A percentile compares a stretch with the other conserved stretches of the same genome.
These are phyloP conservation scores for Drosophila dunni DNA, from an alignment of 1,140 invertebrate species.

Conservation along the genomic window DNA sequence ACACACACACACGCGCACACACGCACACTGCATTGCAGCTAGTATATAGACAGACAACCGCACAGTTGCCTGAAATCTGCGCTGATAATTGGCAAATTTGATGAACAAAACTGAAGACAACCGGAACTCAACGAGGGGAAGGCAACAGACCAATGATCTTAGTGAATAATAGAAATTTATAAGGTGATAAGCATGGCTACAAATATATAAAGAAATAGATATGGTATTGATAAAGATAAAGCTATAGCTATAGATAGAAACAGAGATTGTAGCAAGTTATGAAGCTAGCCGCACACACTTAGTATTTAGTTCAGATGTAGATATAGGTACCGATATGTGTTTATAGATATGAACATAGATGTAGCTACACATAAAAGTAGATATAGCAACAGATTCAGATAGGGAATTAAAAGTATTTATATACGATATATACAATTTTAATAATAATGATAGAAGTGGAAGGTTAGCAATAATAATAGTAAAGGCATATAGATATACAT, in stretches of 20 bases:
- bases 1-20: constrained; percentile 1
- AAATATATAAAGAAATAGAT: no score
- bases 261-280: neutral
- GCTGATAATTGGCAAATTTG: constrained; percentile 26
- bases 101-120: neutral
- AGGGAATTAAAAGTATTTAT: constrained; percentile 7
- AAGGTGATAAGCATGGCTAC: no score
- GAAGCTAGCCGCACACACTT: neutral
- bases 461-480: no score
- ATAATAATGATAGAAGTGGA: neutral
- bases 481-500: constrained; percentile 5
- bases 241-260: constrained; percentile 4
- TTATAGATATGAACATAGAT: neutral
- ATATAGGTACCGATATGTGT: neutral
- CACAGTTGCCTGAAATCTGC: constrained; percentile 1
- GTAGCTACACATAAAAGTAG: neutral
- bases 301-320: neutral
- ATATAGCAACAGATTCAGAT: neutral
- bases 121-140: constrained; percentile 8
- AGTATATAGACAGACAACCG: constrained; percentile 5
- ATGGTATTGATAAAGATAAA: neutral
- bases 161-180: neutral
- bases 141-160: constrained; percentile 3
- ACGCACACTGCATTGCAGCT: neutral
- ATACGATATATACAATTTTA: no score